Evolutionary conservation across 37 sponge, comb jelly and placozoan genomes (phyloP).

Genomic region (Beroe forskalii): DNA sequence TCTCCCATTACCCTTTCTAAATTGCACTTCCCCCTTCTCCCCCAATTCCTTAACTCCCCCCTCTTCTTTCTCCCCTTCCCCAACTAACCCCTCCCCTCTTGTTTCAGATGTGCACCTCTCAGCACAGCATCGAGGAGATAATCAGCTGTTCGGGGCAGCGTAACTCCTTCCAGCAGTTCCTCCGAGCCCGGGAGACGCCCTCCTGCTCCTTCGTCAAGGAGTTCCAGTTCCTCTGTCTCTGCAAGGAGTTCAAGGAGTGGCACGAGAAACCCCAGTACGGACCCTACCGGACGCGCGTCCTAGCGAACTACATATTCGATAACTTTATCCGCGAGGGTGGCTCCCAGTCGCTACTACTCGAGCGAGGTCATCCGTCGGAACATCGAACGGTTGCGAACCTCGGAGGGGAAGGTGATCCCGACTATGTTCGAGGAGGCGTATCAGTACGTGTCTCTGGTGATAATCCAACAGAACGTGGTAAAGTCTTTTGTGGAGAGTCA

Average conservation of each 20-base stretch:
- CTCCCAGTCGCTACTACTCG: not conserved
- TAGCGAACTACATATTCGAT: slow-evolving; percentile 28
- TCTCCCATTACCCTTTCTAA: not conserved
- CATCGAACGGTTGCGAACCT: not conserved
- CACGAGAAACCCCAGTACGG: not conserved
- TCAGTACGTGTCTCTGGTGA: slow-evolving; percentile 25
- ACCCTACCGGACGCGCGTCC: not conserved
- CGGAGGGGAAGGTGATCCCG: not conserved
- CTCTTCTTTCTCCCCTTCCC: not conserved
- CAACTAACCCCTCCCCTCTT: not conserved
- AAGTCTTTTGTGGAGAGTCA: slow-evolving; percentile 38
- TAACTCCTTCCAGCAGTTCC: slow-evolving; percentile 2
- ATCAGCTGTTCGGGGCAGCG: slow-evolving; percentile 13
- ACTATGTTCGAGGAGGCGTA: slow-evolving; percentile 6
- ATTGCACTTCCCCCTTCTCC: not conserved
- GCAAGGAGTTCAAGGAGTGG: slow-evolving; percentile 40
- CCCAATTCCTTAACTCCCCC: not conserved
- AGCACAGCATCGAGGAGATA: slow-evolving; percentile 31
- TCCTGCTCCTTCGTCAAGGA: slow-evolving; percentile 19
- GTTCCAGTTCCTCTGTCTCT: slow-evolving; percentile 45
- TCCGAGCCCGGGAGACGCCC: not conserved
- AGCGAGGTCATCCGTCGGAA: not conserved
- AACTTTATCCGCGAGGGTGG: slow-evolving; percentile 20
- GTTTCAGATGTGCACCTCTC: slow-evolving; percentile 10
- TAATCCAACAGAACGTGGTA: slow-evolving; percentile 32